Base-by-base conservation (phyloP, 2,797 vertebrate species). In the Psittacula derbiana region DNA sequence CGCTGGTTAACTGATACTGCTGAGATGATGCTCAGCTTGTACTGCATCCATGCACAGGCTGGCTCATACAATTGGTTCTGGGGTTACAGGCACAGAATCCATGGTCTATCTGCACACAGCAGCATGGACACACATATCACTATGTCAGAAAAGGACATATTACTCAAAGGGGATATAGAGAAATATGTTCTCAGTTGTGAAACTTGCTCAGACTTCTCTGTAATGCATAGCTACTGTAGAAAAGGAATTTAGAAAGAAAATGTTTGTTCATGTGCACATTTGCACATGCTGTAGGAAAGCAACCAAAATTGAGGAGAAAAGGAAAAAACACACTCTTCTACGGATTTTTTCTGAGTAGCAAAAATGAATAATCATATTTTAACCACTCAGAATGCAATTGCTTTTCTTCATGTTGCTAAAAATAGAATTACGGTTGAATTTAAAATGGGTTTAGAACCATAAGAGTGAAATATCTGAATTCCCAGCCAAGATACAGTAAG, bases 51-150 rank as follows among this genome's bases (percentile, higher is more conserved):
- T 3, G 23, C 13, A 21, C 28, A 71, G 58, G 21, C 30, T 43
- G 64, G 33, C 33, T 61, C 69, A 38, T 7, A 80, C 20, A 30
- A 31, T 10, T 14, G n/a, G 13, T 10, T 52, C 70, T 40, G 31
- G 50, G 31, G 47, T n/a, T 74, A 80, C 64, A 73, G 47, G 11
- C 5, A 31, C 14, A 62, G 61, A 58, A 74, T 33, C 52, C n/a
- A 27, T 17, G 24, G 44, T 50, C 50, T 30, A 1, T 25, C 2
- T 1, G 33, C n/a, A 46, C 1, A 1, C 2, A 30, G 61, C 27
- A 70, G 69, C 18, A 49, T 0, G 8, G 55, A 67, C 17, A 55
- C 8, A 41, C 15, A 43, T 5, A 18, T 20, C n/a, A 41, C 31
- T 23, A 5, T 11, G 23, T 14, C 44, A 43, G 43, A 50, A 88